Evolutionary conservation across 2,797 vertebrate genomes (phyloP).

Genomic region (Poeciliopsis paucimaculata): DNA sequence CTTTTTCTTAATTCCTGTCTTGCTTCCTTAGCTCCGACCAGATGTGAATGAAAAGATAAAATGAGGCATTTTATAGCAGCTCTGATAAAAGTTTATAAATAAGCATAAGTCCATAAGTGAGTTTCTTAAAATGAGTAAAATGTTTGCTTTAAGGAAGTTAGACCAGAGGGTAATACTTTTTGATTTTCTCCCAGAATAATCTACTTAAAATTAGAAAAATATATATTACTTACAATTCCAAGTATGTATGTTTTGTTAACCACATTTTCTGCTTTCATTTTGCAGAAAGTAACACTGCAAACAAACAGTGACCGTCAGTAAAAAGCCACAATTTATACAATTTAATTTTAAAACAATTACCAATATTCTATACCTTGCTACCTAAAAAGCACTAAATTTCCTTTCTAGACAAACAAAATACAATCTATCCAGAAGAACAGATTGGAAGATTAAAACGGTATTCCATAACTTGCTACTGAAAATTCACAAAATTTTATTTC

Average conservation of each 20-base stretch:
- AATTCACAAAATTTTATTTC: not conserved
- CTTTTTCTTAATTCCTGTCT: not conserved
- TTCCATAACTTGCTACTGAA: not conserved
- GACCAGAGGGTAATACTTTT: not conserved
- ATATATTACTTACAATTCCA: too few relatives aligned
- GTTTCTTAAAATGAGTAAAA: not conserved
- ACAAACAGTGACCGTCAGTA: not conserved
- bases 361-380: too few relatives aligned
- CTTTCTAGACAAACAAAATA: not conserved
- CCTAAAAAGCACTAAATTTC: not conserved
- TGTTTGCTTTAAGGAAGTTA: constrained; percentile 19
- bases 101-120: not conserved
- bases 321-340: not conserved
- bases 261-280: not conserved
- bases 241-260: not conserved
- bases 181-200: not conserved
- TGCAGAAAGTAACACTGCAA: not conserved
- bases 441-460: too few relatives aligned
- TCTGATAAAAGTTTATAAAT: constrained; percentile 29
- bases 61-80: constrained; percentile 20
- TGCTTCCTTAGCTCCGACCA: not conserved
- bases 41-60: not conserved
- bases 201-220: too few relatives aligned
- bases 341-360: not conserved
- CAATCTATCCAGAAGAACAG: not conserved